phyloP scores from a whole-genome alignment of 2,888 invertebrate genomes.

The Emmelina monodactyla region DNA sequence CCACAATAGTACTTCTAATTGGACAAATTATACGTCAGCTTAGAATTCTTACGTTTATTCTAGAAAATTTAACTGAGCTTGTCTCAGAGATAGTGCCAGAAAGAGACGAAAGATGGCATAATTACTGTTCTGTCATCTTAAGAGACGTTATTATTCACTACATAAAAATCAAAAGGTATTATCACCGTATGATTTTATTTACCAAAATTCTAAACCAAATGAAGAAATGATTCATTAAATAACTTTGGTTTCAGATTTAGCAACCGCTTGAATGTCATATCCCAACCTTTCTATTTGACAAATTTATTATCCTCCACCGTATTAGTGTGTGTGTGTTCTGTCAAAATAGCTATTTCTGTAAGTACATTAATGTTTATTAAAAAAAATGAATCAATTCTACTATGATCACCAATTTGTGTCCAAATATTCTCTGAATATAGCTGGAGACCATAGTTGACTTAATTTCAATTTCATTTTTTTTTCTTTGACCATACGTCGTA shows the following conservation, averaged over 20 bases:
- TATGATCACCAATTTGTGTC: no score
- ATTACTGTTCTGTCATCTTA: conserved; percentile 26
- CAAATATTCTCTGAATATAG: no score
- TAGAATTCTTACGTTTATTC: conserved; percentile 34
- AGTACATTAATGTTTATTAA: no score
- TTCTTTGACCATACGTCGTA: no score
- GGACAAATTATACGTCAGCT: conserved; percentile 47
- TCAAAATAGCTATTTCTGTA: conserved; percentile 52
- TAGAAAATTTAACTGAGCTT: conserved; percentile 34
- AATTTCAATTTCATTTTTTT: no score
- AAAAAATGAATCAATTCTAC: no score
- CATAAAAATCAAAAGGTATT: conserved; percentile 41
- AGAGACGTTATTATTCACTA: conserved; percentile 43
- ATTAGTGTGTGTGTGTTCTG: conserved; percentile 50
- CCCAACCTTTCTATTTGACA: conserved; percentile 43
- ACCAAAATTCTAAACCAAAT: no score
- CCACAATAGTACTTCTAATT: conserved; percentile 38
- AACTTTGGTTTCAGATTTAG: conserved; percentile 48
- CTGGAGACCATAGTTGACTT: no score
- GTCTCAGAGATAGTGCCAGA: conserved; percentile 25
- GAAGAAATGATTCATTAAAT: no score
- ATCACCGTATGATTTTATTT: no score
- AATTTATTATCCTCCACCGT: conserved; percentile 41
- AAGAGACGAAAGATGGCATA: conserved; percentile 28
- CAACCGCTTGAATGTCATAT: conserved; percentile 42